Base-by-base conservation (phyloP, 1,140 invertebrate genomes). In the Geopemphigus sp. region DNA sequence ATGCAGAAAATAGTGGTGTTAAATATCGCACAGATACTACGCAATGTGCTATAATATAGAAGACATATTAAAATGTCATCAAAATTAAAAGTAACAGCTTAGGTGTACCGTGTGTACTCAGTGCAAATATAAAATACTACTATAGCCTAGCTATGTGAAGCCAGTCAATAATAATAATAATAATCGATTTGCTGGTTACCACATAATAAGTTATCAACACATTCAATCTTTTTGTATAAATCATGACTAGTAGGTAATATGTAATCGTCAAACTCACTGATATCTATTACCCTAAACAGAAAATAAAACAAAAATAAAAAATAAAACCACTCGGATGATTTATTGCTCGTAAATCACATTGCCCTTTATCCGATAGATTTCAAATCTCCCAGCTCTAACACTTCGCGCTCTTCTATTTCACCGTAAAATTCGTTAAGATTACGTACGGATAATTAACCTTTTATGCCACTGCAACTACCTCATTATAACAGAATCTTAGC, bases 391-490 rank as follows among this genome's bases (percentile, higher is more conserved):
- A n/a, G 5, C 68, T 10, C 15, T 14, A 22, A 45, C 1, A 66
- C n/a, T 15, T 22, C 12, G n/a, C 2, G 26, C 47, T 22, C 12
- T 24, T 19, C 8, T 68, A n/a, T 15, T 68, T 5, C 45, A 17
- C 5, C 6, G 5, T 50, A n/a, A 72, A 53, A 53, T 54, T 72
- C 17, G 10, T 54, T 54, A 47, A 15, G 24, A 72, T 72, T 72
- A 72, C 50, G 17, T 72, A 72, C 68, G 50, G 50, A 54, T 72
- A 72, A 72, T 72, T 72, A 72, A 72, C 68, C 68, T 72, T 72
- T 72, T 54, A 29, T 54, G 29, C 47, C 15, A 70, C 1, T 15
- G 19, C 5, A 50, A 26, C 5, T 12, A 24, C 26, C 3, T 26
- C 17, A 54, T 54, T 53, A 29, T 72, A 29, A 70, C 3, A 29